phyloP scores from a whole-genome alignment of 2,888 invertebrate genomes.

The Lydus trimaculatus region DNA sequence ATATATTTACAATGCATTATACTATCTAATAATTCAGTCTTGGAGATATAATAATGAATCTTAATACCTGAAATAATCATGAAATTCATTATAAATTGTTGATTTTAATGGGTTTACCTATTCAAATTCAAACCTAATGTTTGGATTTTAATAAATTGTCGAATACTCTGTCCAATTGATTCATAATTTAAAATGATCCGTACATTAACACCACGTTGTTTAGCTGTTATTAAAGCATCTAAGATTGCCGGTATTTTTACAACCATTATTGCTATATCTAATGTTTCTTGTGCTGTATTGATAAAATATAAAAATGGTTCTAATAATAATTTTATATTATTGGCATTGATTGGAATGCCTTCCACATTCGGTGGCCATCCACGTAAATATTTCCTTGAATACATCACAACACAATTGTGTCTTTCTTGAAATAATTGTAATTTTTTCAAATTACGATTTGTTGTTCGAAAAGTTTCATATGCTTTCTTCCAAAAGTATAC shows the following conservation, averaged over 20 bases:
- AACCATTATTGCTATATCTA: conserved; percentile 51
- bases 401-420: conserved; percentile 53
- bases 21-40: conserved; percentile 34
- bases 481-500: conserved; percentile 42
- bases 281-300: conserved; percentile 42
- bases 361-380: conserved; percentile 45
- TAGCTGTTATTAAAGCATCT: conserved; percentile 42
- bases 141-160: conserved; percentile 37
- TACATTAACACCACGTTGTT: conserved; percentile 47
- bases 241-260: conserved; percentile 41
- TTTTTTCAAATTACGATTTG: conserved; percentile 38
- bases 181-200: conserved; percentile 50
- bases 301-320: conserved; percentile 52
- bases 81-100: not conserved
- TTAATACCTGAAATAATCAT: conserved; percentile 41
- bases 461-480: conserved; percentile 36
- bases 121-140: conserved; percentile 37
- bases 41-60: conserved; percentile 44
- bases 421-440: conserved; percentile 42
- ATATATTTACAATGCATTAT: conserved; percentile 57
- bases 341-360: conserved; percentile 15
- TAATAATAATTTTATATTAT: conserved; percentile 39
- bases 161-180: conserved; percentile 26
- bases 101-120: not conserved
- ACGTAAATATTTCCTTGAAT: conserved; percentile 37